Conservation (phyloP, 2,113 vertebrate species). For the Cyanoramphus novaezelandiae region DNA sequence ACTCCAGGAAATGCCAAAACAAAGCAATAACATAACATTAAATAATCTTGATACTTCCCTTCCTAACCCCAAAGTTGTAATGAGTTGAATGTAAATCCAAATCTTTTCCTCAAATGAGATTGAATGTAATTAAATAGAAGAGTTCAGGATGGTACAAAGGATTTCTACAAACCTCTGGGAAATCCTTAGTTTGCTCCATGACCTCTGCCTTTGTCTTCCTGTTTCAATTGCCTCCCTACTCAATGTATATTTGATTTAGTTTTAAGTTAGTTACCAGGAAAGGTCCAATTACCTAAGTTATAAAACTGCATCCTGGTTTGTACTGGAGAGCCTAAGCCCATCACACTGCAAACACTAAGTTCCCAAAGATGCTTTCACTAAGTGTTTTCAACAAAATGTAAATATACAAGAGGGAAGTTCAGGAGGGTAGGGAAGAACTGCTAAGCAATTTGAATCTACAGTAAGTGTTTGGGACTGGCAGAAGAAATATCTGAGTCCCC, state of each 20-base stretch:
- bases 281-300: background rate
- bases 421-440: background rate
- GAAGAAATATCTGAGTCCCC: background rate
- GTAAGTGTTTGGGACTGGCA: background rate
- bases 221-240: background rate
- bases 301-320: background rate
- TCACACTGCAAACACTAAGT: background rate
- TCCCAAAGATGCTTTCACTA: background rate
- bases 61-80: background rate
- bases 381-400: background rate
- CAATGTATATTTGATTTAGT: background rate
- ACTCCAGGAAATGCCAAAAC: background rate
- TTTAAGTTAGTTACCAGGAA: background rate
- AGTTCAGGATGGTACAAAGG: background rate
- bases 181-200: background rate
- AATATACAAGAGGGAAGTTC: background rate
- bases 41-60: background rate
- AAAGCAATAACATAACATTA: background rate
- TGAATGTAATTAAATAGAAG: background rate
- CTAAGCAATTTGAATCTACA: background rate
- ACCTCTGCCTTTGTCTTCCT: background rate
- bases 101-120: background rate
- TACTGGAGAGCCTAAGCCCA: background rate
- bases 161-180: background rate
- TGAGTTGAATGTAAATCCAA: background rate